Conservation (phyloP, 2,113 vertebrate genomes). For the Zootoca vivipara region DNA sequence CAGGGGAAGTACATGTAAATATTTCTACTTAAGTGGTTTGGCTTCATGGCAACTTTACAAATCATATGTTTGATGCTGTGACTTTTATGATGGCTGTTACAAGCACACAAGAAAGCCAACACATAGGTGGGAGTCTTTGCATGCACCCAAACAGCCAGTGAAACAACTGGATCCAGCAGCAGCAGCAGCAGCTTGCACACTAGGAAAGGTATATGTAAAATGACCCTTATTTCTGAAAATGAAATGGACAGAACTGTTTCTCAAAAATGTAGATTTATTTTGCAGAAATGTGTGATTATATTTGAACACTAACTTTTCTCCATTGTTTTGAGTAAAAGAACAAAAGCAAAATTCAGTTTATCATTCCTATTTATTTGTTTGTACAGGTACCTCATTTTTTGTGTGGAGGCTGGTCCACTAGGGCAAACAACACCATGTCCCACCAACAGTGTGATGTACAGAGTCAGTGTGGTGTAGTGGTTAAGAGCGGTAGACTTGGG, state of each 20-base stretch:
- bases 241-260: neutral
- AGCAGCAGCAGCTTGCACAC: neutral
- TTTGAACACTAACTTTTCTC: neutral
- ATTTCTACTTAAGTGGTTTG: neutral
- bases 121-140: neutral
- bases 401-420: neutral
- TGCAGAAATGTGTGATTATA: neutral
- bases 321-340: neutral
- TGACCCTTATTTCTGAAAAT: neutral
- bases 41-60: neutral
- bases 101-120: neutral
- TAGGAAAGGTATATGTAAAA: neutral
- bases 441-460: too few species aligned
- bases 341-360: conserved; percentile 27
- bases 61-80: neutral
- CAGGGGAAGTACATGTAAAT: too few species aligned
- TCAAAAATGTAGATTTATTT: neutral
- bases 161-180: neutral
- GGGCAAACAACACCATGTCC: too few species aligned
- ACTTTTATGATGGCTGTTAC: neutral
- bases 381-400: neutral
- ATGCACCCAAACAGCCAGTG: neutral
- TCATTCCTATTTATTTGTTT: conserved; percentile 11
- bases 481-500: too few species aligned
- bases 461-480: too few species aligned